Base-by-base conservation (phyloP, 2,113 vertebrate species). In the Bolborhynchus lineola region DNA sequence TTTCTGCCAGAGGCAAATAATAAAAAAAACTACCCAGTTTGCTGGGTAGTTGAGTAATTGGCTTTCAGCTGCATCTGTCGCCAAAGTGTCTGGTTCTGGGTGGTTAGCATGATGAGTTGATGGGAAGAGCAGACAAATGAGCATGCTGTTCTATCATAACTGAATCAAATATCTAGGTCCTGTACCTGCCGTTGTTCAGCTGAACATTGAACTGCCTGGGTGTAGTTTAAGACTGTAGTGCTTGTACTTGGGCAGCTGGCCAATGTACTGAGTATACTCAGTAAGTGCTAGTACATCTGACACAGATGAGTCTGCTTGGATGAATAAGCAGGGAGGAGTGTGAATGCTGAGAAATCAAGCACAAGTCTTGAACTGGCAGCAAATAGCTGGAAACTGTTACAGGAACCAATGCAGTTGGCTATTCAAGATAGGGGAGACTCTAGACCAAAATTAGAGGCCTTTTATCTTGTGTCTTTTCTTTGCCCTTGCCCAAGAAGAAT, bases 391-490 rank as follows among this genome's bases (percentile, higher is more conserved):
- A 67, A 89, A 79, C 26, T n/a, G 2, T 28, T 78, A 41, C 12
- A 70, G 53, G 24, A 81, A 63, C 13, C 25, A 70, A 4, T 11
- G 63, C n/a, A 60, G 17, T 7, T 1, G 46, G 3, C 12, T 60
- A 10, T 60, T 79, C 0, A 2, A 59, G 24, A 39, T 3, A 69
- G 4, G 5, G 4, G 7, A 91, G 8, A 1, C 25, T 71, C 12
- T 67, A 41, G 16, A 60, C 24, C 28, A 60, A 84, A 91, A 68
- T 60, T 26, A 55, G 24, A 88, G 6, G 11, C 13, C 3, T 59
- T 87, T 88, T 42, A 5, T 20, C 10, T 68, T 71, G 11, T 33
- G 16, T 41, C 20, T 71, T 9, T 50, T 4, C 13, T 87, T 82
- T 41, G 46, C 26, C 16, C 18, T 84, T 49, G 11, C 50, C 12